Evolutionary conservation across 2,113 vertebrate genomes (phyloP), one percentile per base, ranked within the genome.

Genomic region (Todiramphus saurophagus): DNA sequence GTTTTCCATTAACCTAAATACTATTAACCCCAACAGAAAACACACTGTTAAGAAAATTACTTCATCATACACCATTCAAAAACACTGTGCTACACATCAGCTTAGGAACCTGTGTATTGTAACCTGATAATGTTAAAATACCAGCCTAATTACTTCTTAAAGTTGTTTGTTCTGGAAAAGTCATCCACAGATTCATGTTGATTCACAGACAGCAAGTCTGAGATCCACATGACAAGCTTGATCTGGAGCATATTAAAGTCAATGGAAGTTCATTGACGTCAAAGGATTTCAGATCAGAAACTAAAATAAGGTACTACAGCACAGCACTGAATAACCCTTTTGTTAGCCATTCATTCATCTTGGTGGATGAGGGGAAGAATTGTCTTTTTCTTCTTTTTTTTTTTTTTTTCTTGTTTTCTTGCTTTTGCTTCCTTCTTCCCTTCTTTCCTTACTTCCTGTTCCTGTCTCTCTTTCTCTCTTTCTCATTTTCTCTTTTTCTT

Each of bases 1-100:
- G 97, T 96, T 97, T 98, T 96, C 93, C 92, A 96, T 97, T 98
- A 98, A 93, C 86, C 89, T 96, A 97, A 97, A 96, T 91, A 95
- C 90, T 96, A 59, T 90, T 92, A 97, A 91, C 84, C 87, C 93
- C 83, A 95, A 91, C 74, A 83, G 83, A 95, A 97, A 96, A 93
- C 68, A 86, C 20, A n/a, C 76, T 91, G 90, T 95, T 95, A 86
- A 93, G 94, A 97, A 95, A 95, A 94, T 79, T 7, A 85, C 70
- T 87, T 72, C 56, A 95, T 81, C 90, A 44, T 75, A 73, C 81
- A 87, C 46, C 78, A 44, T 89, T 96, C 88, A 80, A 72, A 96
- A 93, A 76, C 86, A 89, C 8, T 46, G 21, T 62, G 66, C 76
- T 13, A 27, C n/a, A 55, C 37, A 44, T 88, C 79, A 83, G 28